phyloP scores from a whole-genome alignment of 2,888 invertebrate genomes.

The Drosophila anceps region DNA sequence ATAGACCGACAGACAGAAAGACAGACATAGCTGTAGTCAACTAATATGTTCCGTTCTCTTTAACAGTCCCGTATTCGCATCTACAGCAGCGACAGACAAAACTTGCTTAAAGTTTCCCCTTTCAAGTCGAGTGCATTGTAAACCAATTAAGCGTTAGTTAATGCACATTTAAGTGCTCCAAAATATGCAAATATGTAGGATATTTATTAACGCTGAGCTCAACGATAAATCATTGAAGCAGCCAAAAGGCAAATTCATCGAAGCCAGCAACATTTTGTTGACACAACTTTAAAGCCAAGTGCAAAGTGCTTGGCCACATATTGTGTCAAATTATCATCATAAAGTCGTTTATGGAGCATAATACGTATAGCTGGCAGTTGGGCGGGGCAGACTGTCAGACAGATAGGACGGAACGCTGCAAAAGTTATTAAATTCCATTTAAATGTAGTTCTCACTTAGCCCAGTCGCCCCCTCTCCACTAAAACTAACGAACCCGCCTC shows the following conservation, averaged over 20 bases:
- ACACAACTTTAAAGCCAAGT: slow-evolving; percentile 42
- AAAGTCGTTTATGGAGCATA: slow-evolving; percentile 56
- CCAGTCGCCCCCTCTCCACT: neutral
- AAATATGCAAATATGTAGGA: slow-evolving; percentile 29
- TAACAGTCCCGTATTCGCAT: neutral
- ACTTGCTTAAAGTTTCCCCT: too few species aligned
- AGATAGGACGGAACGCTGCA: slow-evolving; percentile 2
- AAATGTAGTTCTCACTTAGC: slow-evolving; percentile 30
- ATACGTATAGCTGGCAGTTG: slow-evolving; percentile 35
- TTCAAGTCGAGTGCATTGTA: slow-evolving; percentile 16
- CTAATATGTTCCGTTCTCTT: neutral
- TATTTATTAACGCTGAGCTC: slow-evolving; percentile 41
- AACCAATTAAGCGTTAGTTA: slow-evolving; percentile 45
- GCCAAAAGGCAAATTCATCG: slow-evolving; percentile 18
- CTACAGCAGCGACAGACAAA: neutral
- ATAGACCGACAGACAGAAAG: neutral
- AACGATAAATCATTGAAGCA: slow-evolving; percentile 26
- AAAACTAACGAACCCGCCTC: slow-evolving; percentile 14
- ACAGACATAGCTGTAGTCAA: neutral
- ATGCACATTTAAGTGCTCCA: slow-evolving; percentile 43
- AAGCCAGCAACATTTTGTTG: slow-evolving; percentile 26
- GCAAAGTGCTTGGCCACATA: slow-evolving; percentile 46
- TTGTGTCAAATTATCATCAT: slow-evolving; percentile 62
- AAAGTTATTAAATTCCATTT: slow-evolving; percentile 61
- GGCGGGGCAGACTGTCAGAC: neutral